Percentiles rank a stretch among this genome's conserved stretches.
These are phyloP conservation scores for Prosapia bicincta DNA, from an alignment of 2,888 invertebrate genomes.

Conservation along the genomic window DNA sequence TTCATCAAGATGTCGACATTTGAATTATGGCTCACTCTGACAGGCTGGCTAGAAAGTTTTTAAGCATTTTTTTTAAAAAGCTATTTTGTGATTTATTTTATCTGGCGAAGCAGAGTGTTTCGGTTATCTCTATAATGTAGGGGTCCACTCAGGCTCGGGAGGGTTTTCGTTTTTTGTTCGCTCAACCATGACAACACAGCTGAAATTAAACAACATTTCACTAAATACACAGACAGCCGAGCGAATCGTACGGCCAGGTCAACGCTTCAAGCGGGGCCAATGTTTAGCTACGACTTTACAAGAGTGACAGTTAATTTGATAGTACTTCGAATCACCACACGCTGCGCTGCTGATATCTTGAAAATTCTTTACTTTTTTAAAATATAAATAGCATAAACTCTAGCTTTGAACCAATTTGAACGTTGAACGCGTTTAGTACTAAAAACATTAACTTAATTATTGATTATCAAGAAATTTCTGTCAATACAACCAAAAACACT, in stretches of 20 bases:
- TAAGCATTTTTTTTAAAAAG: slow-evolving; percentile 1
- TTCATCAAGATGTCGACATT: not conserved
- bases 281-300: not conserved
- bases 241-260: slow-evolving; percentile 12
- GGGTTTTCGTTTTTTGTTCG: not conserved
- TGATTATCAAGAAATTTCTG: not conserved
- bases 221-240: not conserved
- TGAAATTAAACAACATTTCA: slow-evolving; percentile 28
- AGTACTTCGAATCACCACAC: not conserved
- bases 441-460: not conserved
- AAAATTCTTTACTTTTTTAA: not conserved
- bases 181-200: not conserved
- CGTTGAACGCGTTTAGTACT: not conserved
- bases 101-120: not conserved
- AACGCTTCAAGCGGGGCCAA: not conserved
- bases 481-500: no score
- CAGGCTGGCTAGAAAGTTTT: not conserved
- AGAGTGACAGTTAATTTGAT: slow-evolving; percentile 2
- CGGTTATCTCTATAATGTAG: not conserved
- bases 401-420: no score
- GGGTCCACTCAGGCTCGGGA: not conserved
- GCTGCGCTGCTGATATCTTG: not conserved
- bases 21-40: slow-evolving; percentile 2
- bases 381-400: not conserved
- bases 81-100: slow-evolving; percentile 2